Evolutionary conservation across 2,888 invertebrate species (phyloP), one percentile per base, ranked within the genome.

Genomic region (Elmis aenea): DNA sequence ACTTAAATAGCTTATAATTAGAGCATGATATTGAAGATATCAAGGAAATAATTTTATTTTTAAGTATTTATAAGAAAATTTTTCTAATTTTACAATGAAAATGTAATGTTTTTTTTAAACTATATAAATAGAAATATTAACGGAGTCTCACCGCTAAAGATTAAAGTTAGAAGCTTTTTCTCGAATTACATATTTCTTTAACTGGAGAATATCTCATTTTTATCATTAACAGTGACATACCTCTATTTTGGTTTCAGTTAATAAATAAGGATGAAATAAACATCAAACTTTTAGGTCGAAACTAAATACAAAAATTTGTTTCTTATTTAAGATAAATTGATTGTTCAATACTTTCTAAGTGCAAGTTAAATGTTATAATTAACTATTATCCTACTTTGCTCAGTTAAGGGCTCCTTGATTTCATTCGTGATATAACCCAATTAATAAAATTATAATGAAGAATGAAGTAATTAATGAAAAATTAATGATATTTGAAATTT

Each of bases 211-310:
- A 24, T 62, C 69, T 73, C 75, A 76, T 59, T 76, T 44, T 46
- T 73, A 74, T 75, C 71, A 77, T 78, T 77, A 78, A 78, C 77
- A 77, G 72, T 77, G 72, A 76, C 73, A 74, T 68, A 73, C 78
- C 77, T 76, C 74, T 75, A 26, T 51, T 60, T 65, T 64, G 60
- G 62, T 53, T 66, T 64, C 57, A 57, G 58, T 59, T 61, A 55
- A 58, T 44, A 72, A 74, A 71, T 71, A 74, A 71, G 72, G 71
- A 55, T 57, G 54, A 33, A 11, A 26, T 28, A 32, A 33, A 26
- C 46, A 50, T 51, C 65, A 62, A 63, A 56, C 16, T 59, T 52
- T 69, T 69, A 72, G 69, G 70, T 70, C 71, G 71, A 73, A 73
- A 73, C 69, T 73, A 69, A 70, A 55, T 62, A 65, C 62, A 66